These are phyloP conservation scores for Orchestia grillus DNA, from an alignment of 1,140 invertebrate genomes.

Conservation along the genomic window DNA sequence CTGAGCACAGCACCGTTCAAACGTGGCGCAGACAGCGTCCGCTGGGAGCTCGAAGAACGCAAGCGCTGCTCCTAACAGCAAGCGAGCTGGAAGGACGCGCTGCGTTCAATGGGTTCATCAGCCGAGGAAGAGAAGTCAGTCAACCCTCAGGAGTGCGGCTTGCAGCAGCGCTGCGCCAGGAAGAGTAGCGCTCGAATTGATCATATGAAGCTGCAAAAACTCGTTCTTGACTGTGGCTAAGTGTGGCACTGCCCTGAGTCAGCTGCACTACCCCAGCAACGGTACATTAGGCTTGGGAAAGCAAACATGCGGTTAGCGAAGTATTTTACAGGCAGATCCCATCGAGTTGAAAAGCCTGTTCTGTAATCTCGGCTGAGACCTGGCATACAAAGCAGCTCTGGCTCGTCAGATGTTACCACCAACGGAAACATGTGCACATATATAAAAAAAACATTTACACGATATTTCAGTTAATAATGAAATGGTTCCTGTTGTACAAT, in stretches of 20 bases:
- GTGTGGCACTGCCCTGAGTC: not conserved
- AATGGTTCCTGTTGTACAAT: not conserved
- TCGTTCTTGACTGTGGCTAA: not conserved
- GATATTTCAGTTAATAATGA: not conserved
- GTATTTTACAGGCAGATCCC: not conserved
- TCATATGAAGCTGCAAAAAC: not conserved
- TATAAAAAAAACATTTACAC: not conserved
- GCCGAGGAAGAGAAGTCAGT: not conserved
- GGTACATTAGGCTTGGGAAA: not conserved
- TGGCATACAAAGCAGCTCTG: not conserved
- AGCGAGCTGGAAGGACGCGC: not conserved
- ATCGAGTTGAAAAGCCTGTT: not conserved
- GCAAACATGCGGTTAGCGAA: not conserved
- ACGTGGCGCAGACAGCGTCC: not conserved
- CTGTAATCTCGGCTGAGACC: not conserved
- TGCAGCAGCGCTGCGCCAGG: not conserved
- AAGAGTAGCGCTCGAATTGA: not conserved
- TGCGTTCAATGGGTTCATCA: not conserved
- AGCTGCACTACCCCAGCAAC: not conserved
- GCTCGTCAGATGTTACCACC: not conserved
- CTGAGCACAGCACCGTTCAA: not conserved
- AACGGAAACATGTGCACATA: not conserved
- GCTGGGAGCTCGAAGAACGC: not conserved
- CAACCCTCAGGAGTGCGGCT: not conserved
- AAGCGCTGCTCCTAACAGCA: not conserved